Evolutionary conservation across 2,797 vertebrate species (phyloP).

Genomic region (Gambusia yucatana): DNA sequence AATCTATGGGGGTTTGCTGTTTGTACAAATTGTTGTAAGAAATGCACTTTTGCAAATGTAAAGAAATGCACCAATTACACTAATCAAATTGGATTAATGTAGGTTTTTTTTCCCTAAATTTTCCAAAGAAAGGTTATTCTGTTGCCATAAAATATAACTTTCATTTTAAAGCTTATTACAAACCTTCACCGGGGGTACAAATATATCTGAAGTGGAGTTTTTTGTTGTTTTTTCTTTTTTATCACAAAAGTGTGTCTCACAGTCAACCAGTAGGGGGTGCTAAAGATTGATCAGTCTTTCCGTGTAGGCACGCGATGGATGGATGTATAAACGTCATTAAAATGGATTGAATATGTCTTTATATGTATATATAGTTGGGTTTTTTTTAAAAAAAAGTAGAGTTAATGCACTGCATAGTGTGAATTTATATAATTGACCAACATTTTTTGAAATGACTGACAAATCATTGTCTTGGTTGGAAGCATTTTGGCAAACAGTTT

Average conservation of each 20-base stretch:
- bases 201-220: neutral
- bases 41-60: too few species aligned
- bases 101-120: neutral
- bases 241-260: neutral
- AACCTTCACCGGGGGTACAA: neutral
- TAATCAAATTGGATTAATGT: neutral
- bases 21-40: too few species aligned
- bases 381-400: too few species aligned
- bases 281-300: neutral
- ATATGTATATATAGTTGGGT: neutral
- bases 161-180: neutral
- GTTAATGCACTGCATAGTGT: neutral
- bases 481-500: neutral
- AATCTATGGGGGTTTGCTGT: too few species aligned
- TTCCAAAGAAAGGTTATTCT: neutral
- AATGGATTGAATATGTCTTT: too few species aligned
- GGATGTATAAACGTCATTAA: too few species aligned
- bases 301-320: neutral
- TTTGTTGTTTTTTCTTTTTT: neutral
- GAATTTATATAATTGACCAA: neutral
- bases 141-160: neutral
- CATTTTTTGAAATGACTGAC: neutral
- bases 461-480: neutral
- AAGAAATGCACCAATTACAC: neutral
- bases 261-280: neutral